Evolutionary conservation across 2,888 invertebrate genomes (phyloP), one percentile per base, ranked within the genome.

Genomic region (Drosophila fulvimacula): DNA sequence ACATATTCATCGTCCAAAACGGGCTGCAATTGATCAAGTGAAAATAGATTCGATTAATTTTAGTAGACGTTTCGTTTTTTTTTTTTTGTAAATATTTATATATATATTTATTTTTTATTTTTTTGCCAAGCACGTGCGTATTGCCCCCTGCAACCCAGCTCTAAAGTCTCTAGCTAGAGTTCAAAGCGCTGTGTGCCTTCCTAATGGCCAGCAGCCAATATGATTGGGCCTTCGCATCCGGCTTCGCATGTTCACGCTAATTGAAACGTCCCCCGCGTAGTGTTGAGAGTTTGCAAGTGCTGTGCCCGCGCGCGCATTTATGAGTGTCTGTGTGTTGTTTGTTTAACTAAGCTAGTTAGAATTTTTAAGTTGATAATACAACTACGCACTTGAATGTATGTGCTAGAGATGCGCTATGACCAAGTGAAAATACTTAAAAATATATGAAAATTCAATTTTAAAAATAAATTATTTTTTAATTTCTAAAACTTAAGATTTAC

Each of bases 1-100:
- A 90, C 88, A 68, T 85, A 83, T 52, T 93, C 93, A 64, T 93
- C 93, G 34, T 94, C 95, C 91, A 95, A 90, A n/a, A 96, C 94
- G 73, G 96, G 95, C 96, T 96, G 93, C 2, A 93, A 77, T 24
- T 51, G 13, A 36, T 3, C 7, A 21, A 19, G 24, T 17, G 51
- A 52, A 19, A 36, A 60, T 27, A 44, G 30, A 56, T 46, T 34
- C 27, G 4, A 55, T 34, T n/a, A n/a, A 17, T 38, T 49, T 51
- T 11, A 49, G 7, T 11, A 7, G 24, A 49, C 11, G n/a, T 9
- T 19, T 19, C 4, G 19, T 1, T 32, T 13, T 51, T 27, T 9
- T n/a, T n/a, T 27, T n/a, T 24, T 24, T 24, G 2, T 24, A 24
- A 24, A 3, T 38, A 19, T 41, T 55, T 1, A 1, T 32, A 27